Conservation (phyloP, 1,140 invertebrate species). For the Caenorhabditis brenneri region DNA sequence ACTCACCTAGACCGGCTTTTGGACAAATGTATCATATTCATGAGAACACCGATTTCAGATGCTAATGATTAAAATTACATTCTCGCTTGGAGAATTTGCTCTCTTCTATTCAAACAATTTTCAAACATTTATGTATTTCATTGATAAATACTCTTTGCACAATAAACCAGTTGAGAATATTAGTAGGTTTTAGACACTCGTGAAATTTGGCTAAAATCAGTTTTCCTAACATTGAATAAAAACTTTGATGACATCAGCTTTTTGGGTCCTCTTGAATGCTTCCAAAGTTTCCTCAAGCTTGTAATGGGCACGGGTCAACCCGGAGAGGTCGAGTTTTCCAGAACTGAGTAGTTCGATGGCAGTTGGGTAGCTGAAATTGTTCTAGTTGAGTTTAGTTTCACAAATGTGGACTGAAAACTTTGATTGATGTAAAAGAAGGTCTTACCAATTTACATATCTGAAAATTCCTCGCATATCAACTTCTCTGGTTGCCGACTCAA, state of each 20-base stretch:
- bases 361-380: conserved; percentile 79
- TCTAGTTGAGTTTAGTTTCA: not conserved
- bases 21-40: no score
- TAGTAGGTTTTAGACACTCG: not conserved
- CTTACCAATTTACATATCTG: conserved; percentile 54
- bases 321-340: conserved; percentile 84
- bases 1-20: no score
- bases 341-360: conserved; percentile 84
- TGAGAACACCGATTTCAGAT: no score
- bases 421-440: no score
- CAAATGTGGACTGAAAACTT: not conserved
- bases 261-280: conserved; percentile 82
- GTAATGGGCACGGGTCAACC: conserved; percentile 88
- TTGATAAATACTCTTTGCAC: no score
- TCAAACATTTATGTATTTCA: no score
- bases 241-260: conserved; percentile 69
- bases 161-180: not conserved
- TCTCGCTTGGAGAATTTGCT: no score
- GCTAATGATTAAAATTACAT: no score
- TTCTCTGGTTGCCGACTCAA: conserved; percentile 48
- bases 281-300: conserved; percentile 82
- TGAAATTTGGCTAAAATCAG: not conserved
- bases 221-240: conserved; percentile 66
- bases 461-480: conserved; percentile 53
- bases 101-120: no score